Conservation (phyloP, 2,888 invertebrate species). For the Agonum fuliginosum region DNA sequence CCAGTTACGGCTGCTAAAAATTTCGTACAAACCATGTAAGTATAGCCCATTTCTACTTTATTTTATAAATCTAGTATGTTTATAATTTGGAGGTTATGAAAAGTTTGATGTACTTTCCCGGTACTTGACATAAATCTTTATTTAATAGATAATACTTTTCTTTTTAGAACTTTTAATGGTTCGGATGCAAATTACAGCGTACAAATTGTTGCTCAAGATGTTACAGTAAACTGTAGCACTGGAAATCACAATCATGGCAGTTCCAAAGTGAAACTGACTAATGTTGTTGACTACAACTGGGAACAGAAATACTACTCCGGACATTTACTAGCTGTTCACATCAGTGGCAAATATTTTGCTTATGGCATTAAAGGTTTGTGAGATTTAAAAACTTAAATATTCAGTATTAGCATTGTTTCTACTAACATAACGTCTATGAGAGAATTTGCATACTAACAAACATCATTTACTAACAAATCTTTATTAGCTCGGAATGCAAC, state of each 20-base stretch:
- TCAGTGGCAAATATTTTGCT: slow-evolving; percentile 89
- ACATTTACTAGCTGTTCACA: slow-evolving; percentile 91
- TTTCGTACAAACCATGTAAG: slow-evolving; percentile 57
- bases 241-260: slow-evolving; percentile 87
- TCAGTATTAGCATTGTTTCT: no score
- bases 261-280: slow-evolving; percentile 92
- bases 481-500: slow-evolving; percentile 56
- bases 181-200: slow-evolving; percentile 70
- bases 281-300: slow-evolving; percentile 95
- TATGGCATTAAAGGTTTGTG: slow-evolving; percentile 91
- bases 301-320: slow-evolving; percentile 91
- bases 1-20: slow-evolving; percentile 47
- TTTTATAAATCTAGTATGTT: slow-evolving; percentile 4
- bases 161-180: slow-evolving; percentile 69
- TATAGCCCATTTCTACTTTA: neutral
- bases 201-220: slow-evolving; percentile 75
- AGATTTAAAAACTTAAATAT: neutral
- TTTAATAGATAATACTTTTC: slow-evolving; percentile 1
- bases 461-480: slow-evolving; percentile 1
- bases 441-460: slow-evolving; percentile 2
- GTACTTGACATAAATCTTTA: neutral
- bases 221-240: slow-evolving; percentile 82
- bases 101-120: neutral
- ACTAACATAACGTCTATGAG: no score
- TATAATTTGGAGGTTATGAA: slow-evolving; percentile 45